Conservation (phyloP, 2,888 invertebrate genomes). For the Iphiclides podalirius region DNA sequence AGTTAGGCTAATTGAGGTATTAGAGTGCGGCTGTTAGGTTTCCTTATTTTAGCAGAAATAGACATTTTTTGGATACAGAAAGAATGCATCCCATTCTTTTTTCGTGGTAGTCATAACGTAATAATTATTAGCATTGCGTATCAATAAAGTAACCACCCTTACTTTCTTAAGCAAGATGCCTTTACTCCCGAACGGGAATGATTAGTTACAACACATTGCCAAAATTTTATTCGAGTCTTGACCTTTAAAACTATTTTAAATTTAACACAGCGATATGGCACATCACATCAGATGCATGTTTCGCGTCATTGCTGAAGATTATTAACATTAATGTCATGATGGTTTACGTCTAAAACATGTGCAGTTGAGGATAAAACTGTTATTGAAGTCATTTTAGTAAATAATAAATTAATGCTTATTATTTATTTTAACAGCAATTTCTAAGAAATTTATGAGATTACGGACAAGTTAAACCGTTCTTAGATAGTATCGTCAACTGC, state of each 20-base stretch:
- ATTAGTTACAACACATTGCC: slow-evolving; percentile 22
- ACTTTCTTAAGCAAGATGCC: background rate
- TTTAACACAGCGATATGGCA: slow-evolving; percentile 66
- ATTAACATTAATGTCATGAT: slow-evolving; percentile 56
- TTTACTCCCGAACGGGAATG: slow-evolving; percentile 4
- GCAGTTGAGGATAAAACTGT: slow-evolving; percentile 39
- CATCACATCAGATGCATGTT: slow-evolving; percentile 66
- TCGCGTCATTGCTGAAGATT: slow-evolving; percentile 30
- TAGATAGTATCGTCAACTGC: slow-evolving; percentile 26
- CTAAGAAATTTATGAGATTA: slow-evolving; percentile 31
- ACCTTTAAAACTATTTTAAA: slow-evolving; percentile 43
- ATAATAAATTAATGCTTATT: slow-evolving; percentile 10
- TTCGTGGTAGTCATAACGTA: too few relatives aligned
- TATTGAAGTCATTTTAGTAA: slow-evolving; percentile 10
- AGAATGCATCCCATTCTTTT: too few relatives aligned
- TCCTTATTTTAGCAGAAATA: too few relatives aligned
- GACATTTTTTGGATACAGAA: too few relatives aligned
- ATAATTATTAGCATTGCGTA: too few relatives aligned
- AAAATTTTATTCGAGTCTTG: slow-evolving; percentile 54
- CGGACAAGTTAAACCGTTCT: background rate
- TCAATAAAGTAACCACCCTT: slow-evolving; percentile 13
- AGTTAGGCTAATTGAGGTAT: too few relatives aligned
- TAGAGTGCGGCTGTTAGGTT: too few relatives aligned
- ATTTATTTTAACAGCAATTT: slow-evolving; percentile 23
- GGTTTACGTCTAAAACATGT: slow-evolving; percentile 38